phyloP scores from a whole-genome alignment of 1,140 invertebrate species.

The Cephus cinctus region DNA sequence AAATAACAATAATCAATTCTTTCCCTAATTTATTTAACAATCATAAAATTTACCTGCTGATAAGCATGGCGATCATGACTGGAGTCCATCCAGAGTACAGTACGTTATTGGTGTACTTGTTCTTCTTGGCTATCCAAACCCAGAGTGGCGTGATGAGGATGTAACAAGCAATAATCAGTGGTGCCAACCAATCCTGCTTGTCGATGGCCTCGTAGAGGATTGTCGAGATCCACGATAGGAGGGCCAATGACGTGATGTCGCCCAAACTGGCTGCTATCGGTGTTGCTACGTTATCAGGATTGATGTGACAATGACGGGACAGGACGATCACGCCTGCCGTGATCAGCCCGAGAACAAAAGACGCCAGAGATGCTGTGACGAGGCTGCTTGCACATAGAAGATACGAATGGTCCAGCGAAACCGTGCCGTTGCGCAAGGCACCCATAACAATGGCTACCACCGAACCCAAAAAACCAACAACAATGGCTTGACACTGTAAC shows the following conservation, averaged over 20 bases:
- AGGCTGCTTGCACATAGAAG: constrained; percentile 78
- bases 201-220: constrained; percentile 62
- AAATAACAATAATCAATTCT: constrained; percentile 2
- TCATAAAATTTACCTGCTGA: constrained; percentile 59
- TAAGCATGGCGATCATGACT: constrained; percentile 72
- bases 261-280: constrained; percentile 87
- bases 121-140: constrained; percentile 67
- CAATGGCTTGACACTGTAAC: constrained; percentile 79
- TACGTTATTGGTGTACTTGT: constrained; percentile 67
- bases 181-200: constrained; percentile 67
- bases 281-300: constrained; percentile 89
- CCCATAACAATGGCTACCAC: constrained; percentile 80
- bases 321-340: constrained; percentile 72
- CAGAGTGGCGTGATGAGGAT: constrained; percentile 68
- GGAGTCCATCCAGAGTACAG: constrained; percentile 72
- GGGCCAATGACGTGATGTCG: constrained; percentile 75
- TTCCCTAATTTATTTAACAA: constrained; percentile 9
- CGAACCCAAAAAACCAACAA: constrained; percentile 83
- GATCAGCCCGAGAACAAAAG: constrained; percentile 65
- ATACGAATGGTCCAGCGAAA: constrained; percentile 74
- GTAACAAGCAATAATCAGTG: constrained; percentile 64
- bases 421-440: constrained; percentile 69
- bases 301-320: constrained; percentile 71
- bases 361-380: constrained; percentile 79
- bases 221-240: constrained; percentile 70